Evolutionary conservation across 2,113 vertebrate genomes (phyloP).

Genomic region (Vanacampus margaritifer): DNA sequence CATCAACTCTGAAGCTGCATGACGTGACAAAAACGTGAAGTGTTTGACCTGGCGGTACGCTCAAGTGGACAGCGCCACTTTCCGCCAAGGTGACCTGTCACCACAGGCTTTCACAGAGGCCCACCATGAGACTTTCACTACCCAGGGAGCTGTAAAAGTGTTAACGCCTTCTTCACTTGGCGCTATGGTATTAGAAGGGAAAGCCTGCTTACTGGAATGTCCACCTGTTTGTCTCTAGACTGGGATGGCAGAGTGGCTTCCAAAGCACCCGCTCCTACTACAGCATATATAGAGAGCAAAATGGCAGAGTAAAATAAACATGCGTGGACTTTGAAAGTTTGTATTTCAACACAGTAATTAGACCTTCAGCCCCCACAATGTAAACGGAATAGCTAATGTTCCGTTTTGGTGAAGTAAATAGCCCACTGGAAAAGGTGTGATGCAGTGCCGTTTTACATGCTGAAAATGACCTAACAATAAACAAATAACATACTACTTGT

Average conservation of each 20-base stretch:
- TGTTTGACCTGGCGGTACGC: slow-evolving; percentile 29
- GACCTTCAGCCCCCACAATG: not conserved
- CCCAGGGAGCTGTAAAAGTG: slow-evolving; percentile 74
- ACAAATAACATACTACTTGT: no score
- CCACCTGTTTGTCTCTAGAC: slow-evolving; percentile 64
- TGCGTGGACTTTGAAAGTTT: slow-evolving; percentile 6
- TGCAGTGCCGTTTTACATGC: not conserved
- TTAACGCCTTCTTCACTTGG: slow-evolving; percentile 60
- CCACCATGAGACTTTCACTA: slow-evolving; percentile 42
- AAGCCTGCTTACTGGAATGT: slow-evolving; percentile 47
- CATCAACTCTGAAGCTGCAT: slow-evolving; percentile 38
- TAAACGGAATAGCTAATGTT: not conserved
- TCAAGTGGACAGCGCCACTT: slow-evolving; percentile 31
- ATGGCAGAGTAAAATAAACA: slow-evolving; percentile 26
- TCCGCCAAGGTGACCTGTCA: slow-evolving; percentile 74
- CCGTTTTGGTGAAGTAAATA: no score
- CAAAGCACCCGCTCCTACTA: slow-evolving; percentile 16
- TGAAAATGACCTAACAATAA: not conserved
- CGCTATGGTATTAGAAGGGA: slow-evolving; percentile 37
- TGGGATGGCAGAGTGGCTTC: slow-evolving; percentile 37
- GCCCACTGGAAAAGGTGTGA: not conserved
- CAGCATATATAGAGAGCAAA: slow-evolving; percentile 21
- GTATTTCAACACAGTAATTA: not conserved
- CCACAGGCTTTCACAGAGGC: slow-evolving; percentile 62
- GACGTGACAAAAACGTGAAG: slow-evolving; percentile 32